phyloP scores from a whole-genome alignment of 2,797 vertebrate species.

The Pelodytes ibericus region DNA sequence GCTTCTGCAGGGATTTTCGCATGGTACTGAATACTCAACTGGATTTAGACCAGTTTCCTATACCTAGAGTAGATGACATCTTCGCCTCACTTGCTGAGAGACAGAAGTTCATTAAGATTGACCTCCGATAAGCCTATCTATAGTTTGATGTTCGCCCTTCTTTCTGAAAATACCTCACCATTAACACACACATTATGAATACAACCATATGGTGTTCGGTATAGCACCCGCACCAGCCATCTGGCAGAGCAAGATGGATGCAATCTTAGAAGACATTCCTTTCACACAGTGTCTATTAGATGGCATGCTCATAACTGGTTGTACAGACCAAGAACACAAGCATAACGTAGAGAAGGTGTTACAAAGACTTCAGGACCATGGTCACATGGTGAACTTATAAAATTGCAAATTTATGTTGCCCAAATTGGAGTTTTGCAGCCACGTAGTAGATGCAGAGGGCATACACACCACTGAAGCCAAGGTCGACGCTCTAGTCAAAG shows the following conservation, averaged over 20 bases:
- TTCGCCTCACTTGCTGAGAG: not conserved
- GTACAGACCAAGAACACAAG: not conserved
- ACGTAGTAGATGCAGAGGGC: not conserved
- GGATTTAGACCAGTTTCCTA: too few relatives aligned
- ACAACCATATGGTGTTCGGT: not conserved
- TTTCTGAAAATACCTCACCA: not conserved
- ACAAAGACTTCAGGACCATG: not conserved
- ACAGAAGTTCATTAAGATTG: not conserved
- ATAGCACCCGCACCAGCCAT: not conserved
- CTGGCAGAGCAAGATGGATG: not conserved
- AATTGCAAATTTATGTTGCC: not conserved
- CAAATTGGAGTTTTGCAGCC: not conserved
- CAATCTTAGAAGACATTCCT: not conserved
- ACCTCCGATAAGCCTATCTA: not conserved
- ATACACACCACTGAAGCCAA: conserved; percentile 6
- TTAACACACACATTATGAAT: not conserved
- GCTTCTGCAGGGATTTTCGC: too few relatives aligned
- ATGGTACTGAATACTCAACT: not conserved
- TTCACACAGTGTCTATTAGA: not conserved
- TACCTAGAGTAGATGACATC: not conserved
- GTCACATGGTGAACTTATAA: not conserved
- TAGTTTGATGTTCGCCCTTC: too few relatives aligned
- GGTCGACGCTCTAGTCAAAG: conserved; percentile 1
- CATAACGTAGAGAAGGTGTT: not conserved
- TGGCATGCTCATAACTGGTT: not conserved